phyloP scores from a whole-genome alignment of 2,888 invertebrate genomes.

The Anarsia innoxiella region DNA sequence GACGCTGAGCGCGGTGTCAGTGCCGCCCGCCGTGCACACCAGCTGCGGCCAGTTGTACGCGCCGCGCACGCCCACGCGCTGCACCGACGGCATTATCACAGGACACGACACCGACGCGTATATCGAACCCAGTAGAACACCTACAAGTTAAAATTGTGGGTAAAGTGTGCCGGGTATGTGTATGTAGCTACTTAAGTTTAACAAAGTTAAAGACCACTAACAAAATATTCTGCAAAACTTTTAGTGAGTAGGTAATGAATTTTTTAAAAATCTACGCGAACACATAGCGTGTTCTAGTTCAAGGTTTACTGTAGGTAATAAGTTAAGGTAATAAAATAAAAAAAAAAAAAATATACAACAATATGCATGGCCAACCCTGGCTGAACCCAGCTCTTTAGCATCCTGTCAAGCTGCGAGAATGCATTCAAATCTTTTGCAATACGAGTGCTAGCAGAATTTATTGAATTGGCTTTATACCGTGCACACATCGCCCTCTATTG shows the following conservation, averaged over 20 bases:
- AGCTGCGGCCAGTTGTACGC: slow-evolving; percentile 54
- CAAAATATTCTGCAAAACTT: too few relatives aligned
- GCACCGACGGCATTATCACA: slow-evolving; percentile 53
- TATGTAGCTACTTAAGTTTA: too few relatives aligned
- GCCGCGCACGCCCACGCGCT: slow-evolving; percentile 27
- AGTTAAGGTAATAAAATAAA: too few relatives aligned
- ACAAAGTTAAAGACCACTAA: too few relatives aligned
- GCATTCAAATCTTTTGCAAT: slow-evolving; percentile 59
- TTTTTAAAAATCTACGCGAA: too few relatives aligned
- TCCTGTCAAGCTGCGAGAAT: slow-evolving; percentile 46
- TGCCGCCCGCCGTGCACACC: slow-evolving; percentile 53
- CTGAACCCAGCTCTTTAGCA: slow-evolving; percentile 11
- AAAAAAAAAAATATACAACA: too few relatives aligned
- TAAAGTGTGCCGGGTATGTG: too few relatives aligned
- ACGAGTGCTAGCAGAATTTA: slow-evolving; percentile 50
- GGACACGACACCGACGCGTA: slow-evolving; percentile 61
- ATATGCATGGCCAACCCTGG: too few relatives aligned
- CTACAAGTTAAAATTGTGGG: too few relatives aligned
- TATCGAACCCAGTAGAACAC: slow-evolving; percentile 50
- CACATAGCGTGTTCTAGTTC: too few relatives aligned
- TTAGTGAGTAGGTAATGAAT: too few relatives aligned
- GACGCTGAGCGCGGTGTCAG: slow-evolving; percentile 59
- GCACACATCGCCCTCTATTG: slow-evolving; percentile 45
- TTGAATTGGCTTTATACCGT: slow-evolving; percentile 59
- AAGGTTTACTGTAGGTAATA: too few relatives aligned